Evolutionary conservation across 2,888 invertebrate genomes (phyloP), one percentile per base, ranked within the genome.

Genomic region (Polyommatus iphigenia): DNA sequence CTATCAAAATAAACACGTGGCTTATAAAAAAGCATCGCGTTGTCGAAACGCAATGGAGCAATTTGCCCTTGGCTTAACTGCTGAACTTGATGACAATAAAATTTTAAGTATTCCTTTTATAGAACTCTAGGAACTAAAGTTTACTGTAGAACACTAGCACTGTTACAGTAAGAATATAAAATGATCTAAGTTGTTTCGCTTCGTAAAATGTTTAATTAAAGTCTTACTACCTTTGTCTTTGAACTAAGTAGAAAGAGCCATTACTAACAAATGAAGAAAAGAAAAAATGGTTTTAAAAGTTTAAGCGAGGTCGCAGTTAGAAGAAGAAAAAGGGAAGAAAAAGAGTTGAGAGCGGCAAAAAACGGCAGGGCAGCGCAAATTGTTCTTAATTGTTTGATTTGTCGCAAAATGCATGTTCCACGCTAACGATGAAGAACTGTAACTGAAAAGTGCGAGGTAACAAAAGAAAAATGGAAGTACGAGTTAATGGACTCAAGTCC

Each of bases 171-270:
- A 59, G n/a, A 59, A 59, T 20, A 59, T 59, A 59, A 59, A 59
- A 20, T 20, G 20, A 59, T 8, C n/a, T 20, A 20, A 59, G 62
- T 62, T 24, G 24, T 62, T 62, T 24, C 54, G 62, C 62, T 62
- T 20, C 62, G 24, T 62, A 62, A 62, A 62, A 62, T 62, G 24
- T 62, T 62, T 62, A 62, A 62, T 62, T 62, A 62, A 62, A 10
- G 62, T n/a, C 62, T 62, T 62, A 13, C 10, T 62, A 62, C 62
- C 24, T 62, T 62, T 62, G 62, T 62, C 62, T 62, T 62, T 3
- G 20, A 62, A 10, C 62, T 62, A 32, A 32, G 32, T 32, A 62
- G 24, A 62, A 62, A 62, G 62, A 24, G 24, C 24, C 24, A 20
- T 62, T 62, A n/a, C 5, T n/a, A 20, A n/a, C 20, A 59, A 59